Conservation (phyloP, 92 coral and sea anemone genomes). For the Galaxea fascicularis region DNA sequence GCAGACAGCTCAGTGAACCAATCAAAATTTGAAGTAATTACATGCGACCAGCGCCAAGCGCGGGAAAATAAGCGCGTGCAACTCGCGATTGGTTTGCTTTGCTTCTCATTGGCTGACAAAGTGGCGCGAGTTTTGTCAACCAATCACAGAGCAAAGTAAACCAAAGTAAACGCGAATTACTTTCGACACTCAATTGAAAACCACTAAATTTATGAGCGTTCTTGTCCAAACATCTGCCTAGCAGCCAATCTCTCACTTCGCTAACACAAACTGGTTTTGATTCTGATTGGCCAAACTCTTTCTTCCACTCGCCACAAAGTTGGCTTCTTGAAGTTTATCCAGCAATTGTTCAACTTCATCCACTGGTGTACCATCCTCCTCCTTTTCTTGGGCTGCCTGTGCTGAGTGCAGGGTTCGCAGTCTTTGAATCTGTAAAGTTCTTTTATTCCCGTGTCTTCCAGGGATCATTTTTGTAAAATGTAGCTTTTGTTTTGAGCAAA, state of each 20-base stretch:
- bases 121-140: no score
- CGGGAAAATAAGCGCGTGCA: no score
- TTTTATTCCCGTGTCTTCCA: not conserved
- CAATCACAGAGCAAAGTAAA: no score
- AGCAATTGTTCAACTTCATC: conserved; percentile 67
- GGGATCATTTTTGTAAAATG: not conserved
- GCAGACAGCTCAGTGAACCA: no score
- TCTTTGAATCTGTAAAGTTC: conserved; percentile 5
- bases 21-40: no score
- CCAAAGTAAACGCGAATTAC: no score
- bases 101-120: no score
- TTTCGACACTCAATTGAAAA: no score
- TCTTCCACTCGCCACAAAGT: conserved; percentile 78
- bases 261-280: conserved; percentile 34
- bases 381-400: not conserved
- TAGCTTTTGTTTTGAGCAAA: not conserved
- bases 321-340: conserved; percentile 78
- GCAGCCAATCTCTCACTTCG: not conserved
- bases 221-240: no score
- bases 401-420: conserved; percentile 32
- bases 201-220: no score
- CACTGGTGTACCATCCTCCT: not conserved
- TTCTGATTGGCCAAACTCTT: conserved; percentile 41
- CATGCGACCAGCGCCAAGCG: no score
- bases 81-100: no score